Evolutionary conservation across 2,888 invertebrate genomes (phyloP).

Genomic region (Torymus texanus): DNA sequence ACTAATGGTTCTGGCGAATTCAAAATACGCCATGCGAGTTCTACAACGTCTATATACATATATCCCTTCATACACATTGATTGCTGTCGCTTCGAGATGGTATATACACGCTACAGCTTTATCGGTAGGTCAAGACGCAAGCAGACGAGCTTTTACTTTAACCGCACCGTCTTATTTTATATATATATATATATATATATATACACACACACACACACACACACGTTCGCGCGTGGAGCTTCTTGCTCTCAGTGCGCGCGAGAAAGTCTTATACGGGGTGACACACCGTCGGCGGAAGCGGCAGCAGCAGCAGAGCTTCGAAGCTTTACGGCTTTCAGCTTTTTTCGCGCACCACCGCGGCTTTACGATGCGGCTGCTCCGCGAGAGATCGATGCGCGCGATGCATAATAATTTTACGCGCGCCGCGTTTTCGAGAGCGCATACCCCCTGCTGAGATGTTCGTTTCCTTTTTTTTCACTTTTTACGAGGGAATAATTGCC

Average conservation of each 20-base stretch:
- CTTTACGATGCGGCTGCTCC: constrained; percentile 16
- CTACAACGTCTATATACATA: neutral
- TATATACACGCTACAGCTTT: no score
- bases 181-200: no score
- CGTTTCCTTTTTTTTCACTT: neutral
- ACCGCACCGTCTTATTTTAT: no score
- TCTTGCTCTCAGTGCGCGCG: no score
- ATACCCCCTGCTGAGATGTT: neutral
- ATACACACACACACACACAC: no score
- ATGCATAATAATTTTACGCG: constrained; percentile 40
- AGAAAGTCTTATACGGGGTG: no score
- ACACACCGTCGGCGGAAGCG: no score
- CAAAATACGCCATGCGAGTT: constrained; percentile 20
- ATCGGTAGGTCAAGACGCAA: no score
- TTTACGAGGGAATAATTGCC: constrained; percentile 25
- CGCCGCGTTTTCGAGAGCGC: neutral
- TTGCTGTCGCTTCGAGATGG: no score
- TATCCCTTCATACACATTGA: neutral
- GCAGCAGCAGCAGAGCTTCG: neutral
- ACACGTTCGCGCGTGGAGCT: no score
- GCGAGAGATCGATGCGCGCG: constrained; percentile 19
- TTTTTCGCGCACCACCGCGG: neutral
- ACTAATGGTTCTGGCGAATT: neutral
- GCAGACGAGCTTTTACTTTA: no score
- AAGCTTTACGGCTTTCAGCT: neutral